Evolutionary conservation across 2,113 vertebrate genomes (phyloP), one percentile per base, ranked within the genome.

Genomic region (Mixornis gularis): DNA sequence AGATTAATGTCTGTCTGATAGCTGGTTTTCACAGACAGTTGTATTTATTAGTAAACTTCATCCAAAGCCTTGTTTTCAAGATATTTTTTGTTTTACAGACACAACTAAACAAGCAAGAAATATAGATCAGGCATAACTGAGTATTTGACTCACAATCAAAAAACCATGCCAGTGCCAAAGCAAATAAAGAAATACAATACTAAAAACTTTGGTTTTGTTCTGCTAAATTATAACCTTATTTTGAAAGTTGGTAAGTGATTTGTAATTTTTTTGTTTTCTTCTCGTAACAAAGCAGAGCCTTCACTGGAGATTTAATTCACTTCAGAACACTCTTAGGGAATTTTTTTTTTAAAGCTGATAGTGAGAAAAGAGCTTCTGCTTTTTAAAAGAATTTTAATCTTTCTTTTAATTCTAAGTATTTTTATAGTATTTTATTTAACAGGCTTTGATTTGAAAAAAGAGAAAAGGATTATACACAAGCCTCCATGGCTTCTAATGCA

Each of bases 141-240:
- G 25, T 40, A 79, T 84, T 38, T 60, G 44, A 88, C 8, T 18
- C 9, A 40, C 30, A 86, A 83, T 59, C 1, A 7, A 88, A 91
- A 85, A 84, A 36, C 56, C 49, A 87, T 3, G 1, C 14, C 21
- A 53, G 8, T 32, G 64, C 77, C 88, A 96, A 95, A 90, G 65
- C 69, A 95, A 95, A 95, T 80, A 93, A 95, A 86, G 30, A 93
- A 95, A 93, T 59, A 78, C 76, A 92, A 84, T 93, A 92, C 68
- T 62, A 88, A 94, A 92, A 86, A 10, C 69, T 68, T 87, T 86
- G 40, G 2, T 26, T 94, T 87, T 92, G 44, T 84, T 84, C 77
- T 88, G 32, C 44, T 92, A 96, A 95, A 94, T 95, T 43, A 66
- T 73, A 95, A 92, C 27, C 56, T 83, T 86, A 84, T 86, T 96